Evolutionary conservation across 2,888 invertebrate genomes (phyloP).

Genomic region (Leptinotarsa rubiginosa): DNA sequence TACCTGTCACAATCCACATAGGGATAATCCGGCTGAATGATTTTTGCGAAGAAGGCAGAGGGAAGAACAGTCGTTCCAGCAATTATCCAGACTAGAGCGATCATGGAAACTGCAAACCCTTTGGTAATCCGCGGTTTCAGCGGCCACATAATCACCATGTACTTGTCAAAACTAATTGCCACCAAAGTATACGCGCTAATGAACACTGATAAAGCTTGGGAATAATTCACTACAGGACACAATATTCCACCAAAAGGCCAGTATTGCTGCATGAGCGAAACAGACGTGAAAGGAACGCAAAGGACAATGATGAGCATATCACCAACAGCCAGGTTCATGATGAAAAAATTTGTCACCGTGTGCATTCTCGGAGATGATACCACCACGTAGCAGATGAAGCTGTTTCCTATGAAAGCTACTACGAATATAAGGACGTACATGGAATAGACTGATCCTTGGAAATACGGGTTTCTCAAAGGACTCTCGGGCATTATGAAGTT

Average conservation of each 20-base stretch:
- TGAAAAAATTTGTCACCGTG: conserved; percentile 93
- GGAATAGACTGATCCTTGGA: conserved; percentile 75
- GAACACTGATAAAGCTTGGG: conserved; percentile 83
- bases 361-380: conserved; percentile 86
- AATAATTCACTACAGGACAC: conserved; percentile 86
- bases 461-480: conserved; percentile 65
- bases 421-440: conserved; percentile 80
- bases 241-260: conserved; percentile 90
- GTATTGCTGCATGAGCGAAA: conserved; percentile 82
- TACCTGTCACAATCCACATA: conserved; percentile 76
- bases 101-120: conserved; percentile 76
- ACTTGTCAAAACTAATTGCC: conserved; percentile 91
- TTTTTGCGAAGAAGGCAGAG: conserved; percentile 79
- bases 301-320: conserved; percentile 91
- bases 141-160: conserved; percentile 91
- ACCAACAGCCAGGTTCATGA: conserved; percentile 88
- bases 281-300: conserved; percentile 91
- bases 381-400: conserved; percentile 88
- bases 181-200: conserved; percentile 92
- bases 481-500: conserved; percentile 47
- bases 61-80: conserved; percentile 85
- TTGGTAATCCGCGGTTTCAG: conserved; percentile 84
- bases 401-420: conserved; percentile 79
- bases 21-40: conserved; percentile 70
- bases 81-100: conserved; percentile 79